Base-by-base conservation (phyloP, 2,113 vertebrate genomes). In the Pseudorhombus dupliciocellatus region DNA sequence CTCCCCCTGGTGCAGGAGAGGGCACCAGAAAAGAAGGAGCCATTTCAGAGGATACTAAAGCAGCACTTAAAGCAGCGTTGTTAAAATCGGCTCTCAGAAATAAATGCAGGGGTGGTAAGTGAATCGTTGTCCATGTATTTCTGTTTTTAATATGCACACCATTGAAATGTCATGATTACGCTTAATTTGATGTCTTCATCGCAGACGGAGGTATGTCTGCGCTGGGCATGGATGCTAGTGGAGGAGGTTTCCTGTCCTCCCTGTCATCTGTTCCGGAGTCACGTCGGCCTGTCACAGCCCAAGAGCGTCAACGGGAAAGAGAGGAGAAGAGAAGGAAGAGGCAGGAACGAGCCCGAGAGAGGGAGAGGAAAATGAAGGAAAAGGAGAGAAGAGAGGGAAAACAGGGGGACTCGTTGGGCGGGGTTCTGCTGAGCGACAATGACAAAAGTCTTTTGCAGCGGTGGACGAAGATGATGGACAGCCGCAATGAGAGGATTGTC, bases 41-140 rank as follows among this genome's bases (percentile, higher is more conserved):
- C 22, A 98, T 98, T 88, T 98, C 97, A 0, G 95, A 97, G 5
- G 96, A 97, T 69, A 97, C 97, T 40, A 98, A 98, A 84, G 94
- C 95, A 0, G 97, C 97, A 1, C 96, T 98, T 4, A 98, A 95
- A 81, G 96, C 96, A 0, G 95, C 94, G 5, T 85, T 98, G 73
- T 90, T 96, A 10, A 97, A 97, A 80, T 96, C 96, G 0, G 93
- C 94, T n/a, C 88, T 96, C 75, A 92, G 95, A 81, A 95, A 97
- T 80, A 96, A 93, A 74, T 92, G 93, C 58, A 94, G 94, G 91
- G 94, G 95, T 93, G 96, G 96, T 96, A 74, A 71, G 90, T 83
- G 53, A 0, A 14, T 58, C 20, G 1, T 46, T 58, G 56, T 40
- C n/a, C 28, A 7, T 11, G 21, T 56, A 8, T 26, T n/a, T 16